Conservation (phyloP, 1,140 invertebrate species). For the Cherax destructor region DNA sequence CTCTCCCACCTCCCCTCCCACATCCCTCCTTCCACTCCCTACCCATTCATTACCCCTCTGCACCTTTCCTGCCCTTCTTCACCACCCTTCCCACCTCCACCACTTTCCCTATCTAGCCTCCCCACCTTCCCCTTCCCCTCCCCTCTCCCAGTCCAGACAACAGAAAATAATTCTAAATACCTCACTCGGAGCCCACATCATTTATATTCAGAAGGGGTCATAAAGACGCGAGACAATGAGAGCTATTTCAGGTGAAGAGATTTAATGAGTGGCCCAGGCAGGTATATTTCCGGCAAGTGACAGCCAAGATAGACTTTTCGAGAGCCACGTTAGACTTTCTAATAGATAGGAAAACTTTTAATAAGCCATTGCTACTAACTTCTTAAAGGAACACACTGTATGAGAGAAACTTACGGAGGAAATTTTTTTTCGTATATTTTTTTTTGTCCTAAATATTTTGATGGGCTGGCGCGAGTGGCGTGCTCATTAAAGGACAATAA, state of each 20-base stretch:
- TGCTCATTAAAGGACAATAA: no score
- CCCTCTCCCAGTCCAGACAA: neutral
- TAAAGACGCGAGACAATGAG: neutral
- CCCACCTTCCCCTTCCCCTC: neutral
- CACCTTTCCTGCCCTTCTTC: no score
- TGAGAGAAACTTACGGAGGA: neutral
- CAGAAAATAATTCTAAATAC: neutral
- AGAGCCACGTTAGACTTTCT: neutral
- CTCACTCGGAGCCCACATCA: neutral
- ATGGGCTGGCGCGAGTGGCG: no score
- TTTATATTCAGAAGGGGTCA: neutral
- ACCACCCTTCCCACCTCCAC: no score
- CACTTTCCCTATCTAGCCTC: no score
- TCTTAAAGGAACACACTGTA: neutral
- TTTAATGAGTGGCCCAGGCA: neutral
- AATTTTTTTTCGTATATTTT: neutral
- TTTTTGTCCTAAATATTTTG: no score
- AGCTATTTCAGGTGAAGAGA: constrained; percentile 3
- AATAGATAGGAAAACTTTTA: constrained; percentile 44
- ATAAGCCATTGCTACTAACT: constrained; percentile 16
- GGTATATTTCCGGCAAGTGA: neutral
- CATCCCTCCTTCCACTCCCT: no score
- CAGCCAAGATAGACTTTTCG: neutral
- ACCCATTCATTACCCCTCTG: no score
- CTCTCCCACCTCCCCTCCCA: no score